These are phyloP conservation scores for Lysandra bellargus DNA, from an alignment of 2,888 invertebrate species.

Conservation along the genomic window DNA sequence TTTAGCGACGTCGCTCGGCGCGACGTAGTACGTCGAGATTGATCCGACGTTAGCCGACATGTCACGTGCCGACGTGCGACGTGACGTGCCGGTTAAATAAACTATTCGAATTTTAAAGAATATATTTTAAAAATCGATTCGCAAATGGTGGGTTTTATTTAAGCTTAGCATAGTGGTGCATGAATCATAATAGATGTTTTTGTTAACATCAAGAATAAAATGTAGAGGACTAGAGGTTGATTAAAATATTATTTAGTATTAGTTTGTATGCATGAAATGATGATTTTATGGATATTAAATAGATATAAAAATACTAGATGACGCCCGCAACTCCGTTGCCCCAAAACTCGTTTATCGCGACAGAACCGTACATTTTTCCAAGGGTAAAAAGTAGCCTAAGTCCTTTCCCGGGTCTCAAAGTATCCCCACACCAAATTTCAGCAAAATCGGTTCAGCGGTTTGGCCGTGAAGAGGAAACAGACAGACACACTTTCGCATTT, in stretches of 20 bases:
- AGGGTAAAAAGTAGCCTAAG: too few relatives aligned
- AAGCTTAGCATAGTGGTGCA: not conserved
- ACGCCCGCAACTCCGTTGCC: too few relatives aligned
- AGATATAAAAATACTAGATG: too few relatives aligned
- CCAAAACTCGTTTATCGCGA: too few relatives aligned
- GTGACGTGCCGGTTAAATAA: slow-evolving; percentile 29
- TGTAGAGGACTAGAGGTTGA: too few relatives aligned
- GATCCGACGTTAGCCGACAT: slow-evolving; percentile 46
- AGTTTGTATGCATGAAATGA: not conserved
- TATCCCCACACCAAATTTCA: too few relatives aligned
- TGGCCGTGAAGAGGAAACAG: too few relatives aligned
- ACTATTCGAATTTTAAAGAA: slow-evolving; percentile 34
- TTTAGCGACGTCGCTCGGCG: slow-evolving; percentile 57
- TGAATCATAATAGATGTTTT: not conserved
- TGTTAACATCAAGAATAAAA: not conserved
- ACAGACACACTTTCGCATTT: too few relatives aligned
- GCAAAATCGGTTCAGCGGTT: too few relatives aligned
- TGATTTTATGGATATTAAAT: not conserved
- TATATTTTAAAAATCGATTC: not conserved
- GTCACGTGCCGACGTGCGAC: slow-evolving; percentile 18
- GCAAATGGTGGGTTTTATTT: not conserved
- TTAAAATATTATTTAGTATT: too few relatives aligned
- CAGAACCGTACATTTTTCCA: too few relatives aligned
- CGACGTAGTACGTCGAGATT: slow-evolving; percentile 52
- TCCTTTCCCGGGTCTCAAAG: too few relatives aligned